These are phyloP conservation scores for Salvelinus sp. DNA, from an alignment of 2,113 vertebrate species.

Conservation along the genomic window DNA sequence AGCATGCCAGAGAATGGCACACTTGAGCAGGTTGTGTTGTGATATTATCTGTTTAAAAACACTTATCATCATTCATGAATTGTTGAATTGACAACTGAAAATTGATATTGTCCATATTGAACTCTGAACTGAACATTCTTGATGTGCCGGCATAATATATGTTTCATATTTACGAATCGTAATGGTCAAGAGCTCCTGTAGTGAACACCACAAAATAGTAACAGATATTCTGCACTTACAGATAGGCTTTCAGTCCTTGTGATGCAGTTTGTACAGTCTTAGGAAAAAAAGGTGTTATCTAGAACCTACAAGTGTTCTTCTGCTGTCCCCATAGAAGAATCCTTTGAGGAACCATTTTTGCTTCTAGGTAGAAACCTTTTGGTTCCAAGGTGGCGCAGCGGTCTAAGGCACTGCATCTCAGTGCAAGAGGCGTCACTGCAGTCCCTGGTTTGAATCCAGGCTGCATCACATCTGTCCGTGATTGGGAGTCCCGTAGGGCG, in stretches of 20 bases:
- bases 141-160: slow-evolving; percentile 18
- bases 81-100: background rate
- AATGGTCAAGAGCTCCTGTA: background rate
- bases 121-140: background rate
- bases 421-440: no score
- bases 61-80: background rate
- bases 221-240: background rate
- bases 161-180: slow-evolving; percentile 18
- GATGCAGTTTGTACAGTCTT: background rate
- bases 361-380: no score
- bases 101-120: no score
- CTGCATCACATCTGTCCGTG: no score
- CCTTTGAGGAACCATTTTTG: no score
- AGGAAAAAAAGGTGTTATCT: no score
- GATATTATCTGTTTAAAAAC: background rate
- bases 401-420: no score
- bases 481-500: no score
- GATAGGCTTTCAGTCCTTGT: background rate
- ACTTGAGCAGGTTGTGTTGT: background rate
- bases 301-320: no score
- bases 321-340: no score
- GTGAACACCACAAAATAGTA: background rate
- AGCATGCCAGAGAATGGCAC: slow-evolving; percentile 22
- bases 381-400: no score
- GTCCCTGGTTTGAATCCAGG: no score